Evolutionary conservation across 2,888 invertebrate species (phyloP).

Genomic region (Syrista parreyssii): DNA sequence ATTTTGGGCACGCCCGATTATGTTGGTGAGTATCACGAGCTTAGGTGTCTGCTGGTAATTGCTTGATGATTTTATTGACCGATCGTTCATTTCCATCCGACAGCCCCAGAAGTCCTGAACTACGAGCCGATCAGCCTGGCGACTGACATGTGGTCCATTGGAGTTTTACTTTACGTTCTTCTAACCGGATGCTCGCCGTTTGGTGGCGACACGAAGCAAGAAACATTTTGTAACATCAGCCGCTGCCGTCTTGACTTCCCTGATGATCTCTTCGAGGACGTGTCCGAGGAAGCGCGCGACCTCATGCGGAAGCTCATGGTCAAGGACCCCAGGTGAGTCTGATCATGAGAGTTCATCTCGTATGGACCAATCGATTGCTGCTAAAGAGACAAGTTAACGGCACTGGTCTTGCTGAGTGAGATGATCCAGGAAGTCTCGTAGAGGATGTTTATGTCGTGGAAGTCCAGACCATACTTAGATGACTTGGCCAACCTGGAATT

Average conservation of each 20-base stretch:
- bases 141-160: conserved; percentile 98
- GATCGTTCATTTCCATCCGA: conserved; percentile 31
- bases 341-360: background rate
- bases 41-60: background rate
- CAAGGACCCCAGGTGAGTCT: conserved; percentile 88
- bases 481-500: background rate
- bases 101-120: conserved; percentile 93
- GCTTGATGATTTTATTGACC: background rate
- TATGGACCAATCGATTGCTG: conserved; percentile 8
- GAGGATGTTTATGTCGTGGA: background rate
- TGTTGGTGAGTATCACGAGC: conserved; percentile 77
- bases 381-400: background rate
- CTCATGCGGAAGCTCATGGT: conserved; percentile 92
- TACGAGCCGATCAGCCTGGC: conserved; percentile 94
- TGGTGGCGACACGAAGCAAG: conserved; percentile 95
- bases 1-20: conserved; percentile 96
- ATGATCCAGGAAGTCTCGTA: background rate
- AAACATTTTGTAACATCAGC: conserved; percentile 97
- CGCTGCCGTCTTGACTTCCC: conserved; percentile 95
- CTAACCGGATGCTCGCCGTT: conserved; percentile 96
- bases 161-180: conserved; percentile 93
- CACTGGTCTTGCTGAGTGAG: background rate
- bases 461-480: background rate
- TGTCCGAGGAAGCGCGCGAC: conserved; percentile 88
- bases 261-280: conserved; percentile 88